Evolutionary conservation across 2,797 vertebrate genomes (phyloP), one percentile per base, ranked within the genome.

Genomic region (Saxicola maurus): DNA sequence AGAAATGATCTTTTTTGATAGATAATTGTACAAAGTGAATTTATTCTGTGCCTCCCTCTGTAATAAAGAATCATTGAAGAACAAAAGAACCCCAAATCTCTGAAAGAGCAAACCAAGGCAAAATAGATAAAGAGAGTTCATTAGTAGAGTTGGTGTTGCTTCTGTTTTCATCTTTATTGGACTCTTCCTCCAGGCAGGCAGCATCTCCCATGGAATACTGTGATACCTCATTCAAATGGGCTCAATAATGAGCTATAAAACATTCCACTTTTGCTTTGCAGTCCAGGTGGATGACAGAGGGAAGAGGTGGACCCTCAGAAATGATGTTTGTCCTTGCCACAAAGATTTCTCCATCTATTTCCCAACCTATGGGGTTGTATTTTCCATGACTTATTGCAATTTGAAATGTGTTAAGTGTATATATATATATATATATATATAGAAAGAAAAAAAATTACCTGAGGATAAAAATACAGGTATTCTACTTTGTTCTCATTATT

Each of bases 301-400:
- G 24, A 53, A 14, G 35, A 57, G 17, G 5, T 49, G 49, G 31
- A 31, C 48, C 40, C 37, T 66, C 31, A 72, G 56, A 60, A 84
- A 64, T 14, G 14, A 23, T 3, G 2, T 48, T 78, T 55, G 16
- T 28, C 11, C 52, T 38, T 49, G 25, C 17, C 64, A 23, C 10
- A 30, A 53, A 75, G n/a, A 6, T n/a, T 62, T 66, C 55, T 69
- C 12, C 28, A 33, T 37, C 40, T 12, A 2, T 62, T 82, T 56
- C 5, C 8, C 18, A 10, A 6, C 2, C 30, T 4, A 0, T 8
- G 17, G 25, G 3, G 1, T 7, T 20, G 11, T 5, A 37, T 68
- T 62, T 82, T 62, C n/a, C 27, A 2, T 7, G 16, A 56, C 46
- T 66, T 31, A 31, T 25, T 42, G 9, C 30, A 45, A 27, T 25